Conservation (phyloP, 2,888 invertebrate species). For the Petrolisthes cinctipes region DNA sequence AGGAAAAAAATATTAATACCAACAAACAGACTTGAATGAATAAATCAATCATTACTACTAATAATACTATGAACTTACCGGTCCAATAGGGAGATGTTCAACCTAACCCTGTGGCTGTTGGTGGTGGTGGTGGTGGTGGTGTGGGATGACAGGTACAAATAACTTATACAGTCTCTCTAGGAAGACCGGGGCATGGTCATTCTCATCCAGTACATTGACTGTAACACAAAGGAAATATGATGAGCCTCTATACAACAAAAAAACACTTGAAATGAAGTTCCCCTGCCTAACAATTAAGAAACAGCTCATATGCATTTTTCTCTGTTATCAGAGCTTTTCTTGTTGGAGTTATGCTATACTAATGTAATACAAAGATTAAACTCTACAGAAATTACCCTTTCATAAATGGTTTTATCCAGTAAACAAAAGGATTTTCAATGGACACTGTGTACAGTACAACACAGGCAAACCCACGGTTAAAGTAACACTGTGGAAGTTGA, state of each 20-base stretch:
- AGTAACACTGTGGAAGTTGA: no score
- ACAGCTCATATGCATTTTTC: no score
- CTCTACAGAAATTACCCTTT: no score
- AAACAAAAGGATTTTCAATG: no score
- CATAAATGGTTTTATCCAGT: no score
- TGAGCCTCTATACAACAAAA: background rate
- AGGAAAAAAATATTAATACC: background rate
- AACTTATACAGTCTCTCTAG: constrained; percentile 85
- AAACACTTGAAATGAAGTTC: background rate
- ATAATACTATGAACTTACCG: constrained; percentile 11
- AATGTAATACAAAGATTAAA: no score
- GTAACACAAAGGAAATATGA: background rate
- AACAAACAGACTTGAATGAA: background rate
- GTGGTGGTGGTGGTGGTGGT: no score
- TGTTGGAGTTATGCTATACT: no score
- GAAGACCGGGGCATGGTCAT: constrained; percentile 92
- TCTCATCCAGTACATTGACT: constrained; percentile 86
- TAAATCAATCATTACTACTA: background rate
- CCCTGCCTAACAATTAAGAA: no score
- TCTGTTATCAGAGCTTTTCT: no score
- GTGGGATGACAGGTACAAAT: constrained; percentile 74
- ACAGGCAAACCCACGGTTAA: no score
- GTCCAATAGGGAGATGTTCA: constrained; percentile 47
- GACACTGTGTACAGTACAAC: no score
- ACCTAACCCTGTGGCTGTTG: constrained; percentile 25